Evolutionary conservation across 2,888 invertebrate genomes (phyloP).

Genomic region (Coenonympha arcania): DNA sequence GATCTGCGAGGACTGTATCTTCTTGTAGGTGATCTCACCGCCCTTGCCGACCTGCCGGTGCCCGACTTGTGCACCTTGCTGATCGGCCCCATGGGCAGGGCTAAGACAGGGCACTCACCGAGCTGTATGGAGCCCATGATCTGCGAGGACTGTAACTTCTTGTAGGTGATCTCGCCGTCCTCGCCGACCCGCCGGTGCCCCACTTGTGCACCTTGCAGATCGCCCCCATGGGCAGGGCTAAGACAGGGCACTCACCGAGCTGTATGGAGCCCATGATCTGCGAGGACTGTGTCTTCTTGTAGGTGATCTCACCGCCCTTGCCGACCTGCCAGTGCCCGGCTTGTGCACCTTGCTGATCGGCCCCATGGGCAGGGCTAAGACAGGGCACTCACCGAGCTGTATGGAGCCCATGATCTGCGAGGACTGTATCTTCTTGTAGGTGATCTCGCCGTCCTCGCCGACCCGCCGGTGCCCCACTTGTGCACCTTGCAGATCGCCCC

Average conservation of each 20-base stretch:
- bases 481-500: conserved; percentile 68
- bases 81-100: too few relatives aligned
- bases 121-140: conserved; percentile 99
- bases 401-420: conserved; percentile 98
- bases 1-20: conserved; percentile 95
- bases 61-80: too few relatives aligned
- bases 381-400: too few relatives aligned
- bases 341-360: conserved; percentile 70
- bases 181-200: too few relatives aligned
- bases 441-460: conserved; percentile 97
- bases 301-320: conserved; percentile 98
- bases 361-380: too few relatives aligned
- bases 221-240: too few relatives aligned
- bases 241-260: conserved; percentile 86
- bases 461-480: conserved; percentile 95
- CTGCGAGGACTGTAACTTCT: conserved; percentile 96
- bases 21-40: conserved; percentile 99
- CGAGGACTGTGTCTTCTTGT: conserved; percentile 96
- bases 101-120: conserved; percentile 84
- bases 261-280: conserved; percentile 99
- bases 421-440: conserved; percentile 98
- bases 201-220: too few relatives aligned
- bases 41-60: too few relatives aligned
- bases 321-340: conserved; percentile 97
- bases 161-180: conserved; percentile 98